Evolutionary conservation across 2,888 invertebrate genomes (phyloP).

Genomic region (Axea sp.): DNA sequence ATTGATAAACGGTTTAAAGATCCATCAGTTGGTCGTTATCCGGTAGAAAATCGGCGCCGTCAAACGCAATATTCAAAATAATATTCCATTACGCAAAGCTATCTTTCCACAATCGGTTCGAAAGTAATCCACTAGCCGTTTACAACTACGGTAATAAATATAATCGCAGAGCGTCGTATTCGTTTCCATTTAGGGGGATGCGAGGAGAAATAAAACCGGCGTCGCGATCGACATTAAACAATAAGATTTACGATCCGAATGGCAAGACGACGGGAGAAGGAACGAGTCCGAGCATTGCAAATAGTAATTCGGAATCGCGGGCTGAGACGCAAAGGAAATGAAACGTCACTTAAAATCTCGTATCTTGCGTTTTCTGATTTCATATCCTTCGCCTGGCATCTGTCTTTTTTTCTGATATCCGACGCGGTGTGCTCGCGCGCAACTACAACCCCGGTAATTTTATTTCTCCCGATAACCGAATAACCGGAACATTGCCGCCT

Average conservation of each 20-base stretch:
- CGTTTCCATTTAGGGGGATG: neutral
- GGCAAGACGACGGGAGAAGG: neutral
- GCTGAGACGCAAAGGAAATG: slow-evolving; percentile 25
- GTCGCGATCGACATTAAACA: slow-evolving; percentile 12
- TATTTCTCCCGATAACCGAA: slow-evolving; percentile 55
- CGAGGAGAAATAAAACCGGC: slow-evolving; percentile 2
- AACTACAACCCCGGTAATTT: slow-evolving; percentile 25
- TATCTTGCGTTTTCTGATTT: slow-evolving; percentile 51
- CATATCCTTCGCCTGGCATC: slow-evolving; percentile 50
- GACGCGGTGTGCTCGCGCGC: slow-evolving; percentile 10
- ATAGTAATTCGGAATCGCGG: slow-evolving; percentile 20
- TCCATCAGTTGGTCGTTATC: slow-evolving; percentile 4
- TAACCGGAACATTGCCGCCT: slow-evolving; percentile 44
- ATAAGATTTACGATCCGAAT: slow-evolving; percentile 15
- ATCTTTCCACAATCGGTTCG: neutral
- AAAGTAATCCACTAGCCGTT: neutral
- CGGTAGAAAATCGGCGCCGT: neutral
- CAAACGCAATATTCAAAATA: neutral
- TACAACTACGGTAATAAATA: neutral
- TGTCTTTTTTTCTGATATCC: slow-evolving; percentile 55
- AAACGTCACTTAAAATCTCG: slow-evolving; percentile 53
- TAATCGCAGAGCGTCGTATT: neutral
- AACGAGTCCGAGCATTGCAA: slow-evolving; percentile 11
- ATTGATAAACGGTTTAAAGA: slow-evolving; percentile 15
- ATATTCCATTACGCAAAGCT: neutral